Conservation (phyloP, 2,797 vertebrate species). For the Myotis findleyi region DNA sequence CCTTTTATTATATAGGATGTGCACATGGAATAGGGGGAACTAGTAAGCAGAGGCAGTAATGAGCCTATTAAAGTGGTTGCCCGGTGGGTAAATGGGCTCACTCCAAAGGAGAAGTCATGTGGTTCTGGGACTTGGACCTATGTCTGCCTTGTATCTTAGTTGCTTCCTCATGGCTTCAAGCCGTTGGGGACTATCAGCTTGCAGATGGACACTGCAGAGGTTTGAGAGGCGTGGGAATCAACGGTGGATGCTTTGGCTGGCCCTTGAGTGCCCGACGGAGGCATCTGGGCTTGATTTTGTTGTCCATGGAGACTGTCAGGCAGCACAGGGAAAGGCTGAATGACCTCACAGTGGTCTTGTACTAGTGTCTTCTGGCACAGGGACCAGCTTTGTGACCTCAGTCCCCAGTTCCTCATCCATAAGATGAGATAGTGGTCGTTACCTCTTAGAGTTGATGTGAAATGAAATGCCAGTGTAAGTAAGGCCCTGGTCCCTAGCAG, state of each 20-base stretch:
- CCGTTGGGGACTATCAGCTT: not conserved
- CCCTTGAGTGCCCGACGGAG: not conserved
- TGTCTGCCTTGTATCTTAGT: not conserved
- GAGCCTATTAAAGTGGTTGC: not conserved
- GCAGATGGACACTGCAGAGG: not conserved
- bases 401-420: not conserved
- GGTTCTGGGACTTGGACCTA: not conserved
- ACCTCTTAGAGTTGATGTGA: not conserved
- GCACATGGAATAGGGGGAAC: not conserved
- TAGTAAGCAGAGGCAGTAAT: not conserved
- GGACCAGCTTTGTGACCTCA: not conserved
- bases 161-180: not conserved
- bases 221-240: not conserved
- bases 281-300: not conserved
- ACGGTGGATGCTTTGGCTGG: not conserved
- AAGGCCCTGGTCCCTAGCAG: not conserved
- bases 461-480: not conserved
- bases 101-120: not conserved
- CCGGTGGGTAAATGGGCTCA: not conserved
- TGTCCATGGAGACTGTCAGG: not conserved
- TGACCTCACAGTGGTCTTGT: not conserved
- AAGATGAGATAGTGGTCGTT: not conserved
- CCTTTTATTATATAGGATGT: no score
- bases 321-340: not conserved
- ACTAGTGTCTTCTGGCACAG: not conserved